A percentile compares a stretch with the other conserved stretches of the same genome.
Conservation (phyloP, 2,113 vertebrate genomes). For the Percina caprodes region DNA sequence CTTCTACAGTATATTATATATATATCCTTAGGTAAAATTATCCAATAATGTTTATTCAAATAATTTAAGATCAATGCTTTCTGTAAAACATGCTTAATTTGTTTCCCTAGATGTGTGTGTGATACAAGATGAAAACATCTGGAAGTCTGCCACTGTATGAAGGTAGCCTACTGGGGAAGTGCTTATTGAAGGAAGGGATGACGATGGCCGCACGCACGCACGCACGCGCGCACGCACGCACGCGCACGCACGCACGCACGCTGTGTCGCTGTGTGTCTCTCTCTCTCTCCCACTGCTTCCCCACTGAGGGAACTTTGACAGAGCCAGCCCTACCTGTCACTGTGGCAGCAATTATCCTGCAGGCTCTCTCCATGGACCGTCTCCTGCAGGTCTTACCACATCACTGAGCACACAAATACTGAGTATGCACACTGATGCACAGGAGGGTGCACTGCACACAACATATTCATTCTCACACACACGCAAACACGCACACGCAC, state of each 20-base stretch:
- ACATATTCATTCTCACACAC: conserved; percentile 53
- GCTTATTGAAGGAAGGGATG: conserved; percentile 60
- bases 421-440: conserved; percentile 51
- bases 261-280: no score
- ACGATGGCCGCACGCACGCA: conserved; percentile 38
- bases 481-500: conserved; percentile 33
- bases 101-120: conserved; percentile 35
- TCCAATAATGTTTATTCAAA: neutral
- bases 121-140: conserved; percentile 77
- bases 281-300: conserved; percentile 41
- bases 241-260: conserved; percentile 17
- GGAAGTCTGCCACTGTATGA: conserved; percentile 71
- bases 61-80: conserved; percentile 30
- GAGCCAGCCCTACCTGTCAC: conserved; percentile 83
- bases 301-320: conserved; percentile 78
- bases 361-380: conserved; percentile 77
- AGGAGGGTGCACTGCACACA: conserved; percentile 49
- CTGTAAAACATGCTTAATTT: conserved; percentile 35
- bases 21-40: conserved; percentile 5
- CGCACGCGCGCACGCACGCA: conserved; percentile 22
- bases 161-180: conserved; percentile 67
- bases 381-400: conserved; percentile 82
- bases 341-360: conserved; percentile 84
- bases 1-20: neutral
- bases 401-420: conserved; percentile 73